phyloP scores from a whole-genome alignment of 2,113 vertebrate genomes.

The human (Homo sapiens) region GRCh38 chr5:40674001-40674500 shows the following conservation, averaged over 20 bases:
- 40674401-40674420: neutral
- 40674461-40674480: neutral
- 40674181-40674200: neutral
- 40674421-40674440: neutral
- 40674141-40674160: neutral
- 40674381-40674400: neutral
- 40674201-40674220: neutral
- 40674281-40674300: neutral
- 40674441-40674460: neutral
- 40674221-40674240: neutral
- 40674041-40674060: neutral
- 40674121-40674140: neutral
- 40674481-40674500: neutral
- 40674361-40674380: slow-evolving; percentile 14
- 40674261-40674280: neutral
- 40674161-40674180: neutral
- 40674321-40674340: neutral
- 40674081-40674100: slow-evolving; percentile 6
- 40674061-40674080: neutral
- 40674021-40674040: neutral
- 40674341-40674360: neutral
- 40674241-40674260: neutral
- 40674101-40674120: neutral
- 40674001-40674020: neutral
- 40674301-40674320: neutral